Conservation (phyloP, 2,797 vertebrate species). For the Petrocephalus sullivani region DNA sequence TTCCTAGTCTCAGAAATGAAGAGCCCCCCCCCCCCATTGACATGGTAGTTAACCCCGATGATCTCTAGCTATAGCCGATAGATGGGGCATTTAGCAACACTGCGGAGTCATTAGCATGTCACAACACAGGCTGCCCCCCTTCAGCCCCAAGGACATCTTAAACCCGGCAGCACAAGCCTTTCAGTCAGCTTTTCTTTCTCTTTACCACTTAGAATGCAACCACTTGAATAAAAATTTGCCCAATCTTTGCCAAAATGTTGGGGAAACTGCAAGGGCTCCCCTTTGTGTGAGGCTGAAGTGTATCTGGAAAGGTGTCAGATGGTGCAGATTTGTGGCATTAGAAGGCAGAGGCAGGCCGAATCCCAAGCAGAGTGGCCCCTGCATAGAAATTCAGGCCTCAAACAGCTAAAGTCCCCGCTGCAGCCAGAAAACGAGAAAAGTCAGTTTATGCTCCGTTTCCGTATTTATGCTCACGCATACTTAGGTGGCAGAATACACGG, state of each 20-base stretch:
- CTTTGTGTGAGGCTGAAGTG: slow-evolving; percentile 33
- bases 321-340: slow-evolving; percentile 42
- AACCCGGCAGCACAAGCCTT: slow-evolving; percentile 45
- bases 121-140: slow-evolving; percentile 54
- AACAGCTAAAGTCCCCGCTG: slow-evolving; percentile 42
- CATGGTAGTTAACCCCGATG: slow-evolving; percentile 71
- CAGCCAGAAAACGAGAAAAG: slow-evolving; percentile 19
- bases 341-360: slow-evolving; percentile 43
- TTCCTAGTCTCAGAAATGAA: slow-evolving; percentile 53
- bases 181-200: slow-evolving; percentile 50
- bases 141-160: slow-evolving; percentile 43
- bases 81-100: slow-evolving; percentile 65
- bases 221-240: slow-evolving; percentile 43
- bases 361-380: slow-evolving; percentile 43
- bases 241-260: slow-evolving; percentile 40
- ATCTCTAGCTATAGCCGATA: slow-evolving; percentile 59
- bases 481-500: neutral
- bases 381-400: slow-evolving; percentile 50
- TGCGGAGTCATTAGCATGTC: slow-evolving; percentile 71
- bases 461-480: neutral
- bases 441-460: neutral
- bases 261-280: slow-evolving; percentile 38
- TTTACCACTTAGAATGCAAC: slow-evolving; percentile 43
- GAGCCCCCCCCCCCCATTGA: slow-evolving; percentile 63
- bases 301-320: slow-evolving; percentile 41